A percentile compares a stretch with the other conserved stretches of the same genome.
These are phyloP conservation scores for Okamejei kenojei DNA, from an alignment of 2,797 vertebrate genomes.

Conservation along the genomic window DNA sequence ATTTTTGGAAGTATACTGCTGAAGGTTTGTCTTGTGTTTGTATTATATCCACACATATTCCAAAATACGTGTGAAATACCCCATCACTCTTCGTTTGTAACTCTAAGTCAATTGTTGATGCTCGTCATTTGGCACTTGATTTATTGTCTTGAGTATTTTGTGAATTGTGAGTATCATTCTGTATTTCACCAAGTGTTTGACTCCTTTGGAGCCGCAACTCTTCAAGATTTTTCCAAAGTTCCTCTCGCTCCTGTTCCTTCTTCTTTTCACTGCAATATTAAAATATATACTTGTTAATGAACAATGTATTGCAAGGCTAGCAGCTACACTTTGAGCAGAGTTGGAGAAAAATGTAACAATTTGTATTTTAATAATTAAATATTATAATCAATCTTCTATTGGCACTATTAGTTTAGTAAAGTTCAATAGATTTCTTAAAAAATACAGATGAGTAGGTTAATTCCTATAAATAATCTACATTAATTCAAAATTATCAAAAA, in stretches of 20 bases:
- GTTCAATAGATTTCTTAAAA: neutral
- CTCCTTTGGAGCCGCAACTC: constrained; percentile 66
- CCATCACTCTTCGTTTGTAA: constrained; percentile 44
- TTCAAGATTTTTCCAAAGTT: constrained; percentile 90
- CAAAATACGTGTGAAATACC: constrained; percentile 60
- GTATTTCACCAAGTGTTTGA: constrained; percentile 56
- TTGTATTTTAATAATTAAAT: neutral
- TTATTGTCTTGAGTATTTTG: constrained; percentile 61
- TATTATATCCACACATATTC: constrained; percentile 50
- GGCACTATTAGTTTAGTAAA: neutral
- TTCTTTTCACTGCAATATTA: constrained; percentile 77
- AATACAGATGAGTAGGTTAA: neutral
- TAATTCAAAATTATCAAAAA: neutral
- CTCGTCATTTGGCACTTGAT: constrained; percentile 67
- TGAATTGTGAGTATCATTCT: constrained; percentile 70
- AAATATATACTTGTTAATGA: neutral
- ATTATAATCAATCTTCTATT: neutral
- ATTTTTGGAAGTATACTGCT: constrained; percentile 64
- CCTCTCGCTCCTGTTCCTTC: constrained; percentile 90
- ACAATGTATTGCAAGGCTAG: neutral
- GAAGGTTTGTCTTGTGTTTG: constrained; percentile 61
- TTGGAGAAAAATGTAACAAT: neutral
- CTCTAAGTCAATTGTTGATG: constrained; percentile 51
- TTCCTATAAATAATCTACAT: neutral
- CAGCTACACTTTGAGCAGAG: neutral